A percentile compares a stretch with the other conserved stretches of the same genome.
Conservation (phyloP, 2,113 vertebrate species). For the Procavia capensis region DNA sequence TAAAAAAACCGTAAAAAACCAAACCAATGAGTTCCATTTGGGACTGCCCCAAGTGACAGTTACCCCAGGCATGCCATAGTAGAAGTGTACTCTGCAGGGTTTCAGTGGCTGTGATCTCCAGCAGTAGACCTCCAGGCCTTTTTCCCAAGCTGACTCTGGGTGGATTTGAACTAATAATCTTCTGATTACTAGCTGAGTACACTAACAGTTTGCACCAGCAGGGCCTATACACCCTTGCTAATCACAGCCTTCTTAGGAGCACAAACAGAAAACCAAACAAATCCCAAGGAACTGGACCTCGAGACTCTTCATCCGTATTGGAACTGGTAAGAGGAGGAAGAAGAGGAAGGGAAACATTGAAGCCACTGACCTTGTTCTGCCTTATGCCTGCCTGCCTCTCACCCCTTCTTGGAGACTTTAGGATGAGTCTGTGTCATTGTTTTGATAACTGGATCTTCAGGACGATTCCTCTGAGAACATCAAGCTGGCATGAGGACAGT, state of each 20-base stretch:
- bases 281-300: background rate
- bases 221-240: background rate
- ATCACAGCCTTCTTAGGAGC: background rate
- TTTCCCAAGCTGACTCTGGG: background rate
- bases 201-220: background rate
- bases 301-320: background rate
- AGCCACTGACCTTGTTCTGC: background rate
- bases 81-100: background rate
- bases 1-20: background rate
- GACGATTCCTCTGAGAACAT: rapidly evolving
- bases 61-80: background rate
- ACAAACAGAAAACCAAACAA: background rate
- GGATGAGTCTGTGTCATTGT: background rate
- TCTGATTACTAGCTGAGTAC: background rate
- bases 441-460: background rate
- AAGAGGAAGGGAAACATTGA: background rate
- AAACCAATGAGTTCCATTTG: background rate
- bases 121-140: background rate
- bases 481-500: rapidly evolving
- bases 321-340: background rate
- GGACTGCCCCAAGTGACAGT: background rate
- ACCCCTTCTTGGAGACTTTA: rapidly evolving
- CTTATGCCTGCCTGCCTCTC: background rate
- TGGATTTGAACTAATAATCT: background rate
- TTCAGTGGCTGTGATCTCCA: background rate